These are phyloP conservation scores for Zootermopsis nevadensis DNA, from an alignment of 2,888 invertebrate species.

Conservation along the genomic window DNA sequence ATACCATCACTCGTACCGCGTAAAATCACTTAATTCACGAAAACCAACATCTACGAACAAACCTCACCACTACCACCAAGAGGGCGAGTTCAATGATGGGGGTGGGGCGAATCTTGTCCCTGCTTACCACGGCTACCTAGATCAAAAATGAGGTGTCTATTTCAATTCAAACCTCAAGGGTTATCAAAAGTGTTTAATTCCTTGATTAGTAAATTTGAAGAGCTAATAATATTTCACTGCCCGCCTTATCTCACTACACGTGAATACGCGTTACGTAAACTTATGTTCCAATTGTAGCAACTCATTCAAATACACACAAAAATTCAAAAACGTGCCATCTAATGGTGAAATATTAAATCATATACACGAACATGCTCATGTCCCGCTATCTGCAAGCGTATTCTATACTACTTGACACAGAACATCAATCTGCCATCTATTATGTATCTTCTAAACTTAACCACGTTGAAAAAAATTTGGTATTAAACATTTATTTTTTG, in stretches of 20 bases:
- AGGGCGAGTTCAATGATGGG: constrained; percentile 52
- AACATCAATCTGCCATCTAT: no score
- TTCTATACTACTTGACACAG: no score
- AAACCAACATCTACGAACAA: constrained; percentile 22
- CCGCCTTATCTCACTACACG: constrained; percentile 3
- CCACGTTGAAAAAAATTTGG: no score
- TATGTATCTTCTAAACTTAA: no score
- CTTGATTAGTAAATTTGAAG: background rate
- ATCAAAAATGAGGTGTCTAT: background rate
- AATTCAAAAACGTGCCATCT: background rate
- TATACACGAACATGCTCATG: no score
- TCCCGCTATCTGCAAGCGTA: no score
- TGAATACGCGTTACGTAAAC: background rate
- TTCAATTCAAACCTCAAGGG: background rate
- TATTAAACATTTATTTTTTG: no score
- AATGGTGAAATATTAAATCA: background rate
- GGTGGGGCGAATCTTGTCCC: constrained; percentile 51
- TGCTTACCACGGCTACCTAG: background rate
- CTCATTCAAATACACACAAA: constrained; percentile 4
- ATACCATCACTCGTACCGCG: background rate
- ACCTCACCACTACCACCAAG: constrained; percentile 44
- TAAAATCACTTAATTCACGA: constrained; percentile 26
- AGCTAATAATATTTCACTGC: background rate
- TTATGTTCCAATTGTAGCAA: constrained; percentile 21
- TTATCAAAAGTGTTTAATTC: background rate